Percentiles rank a stretch among this genome's conserved stretches.
Evolutionary conservation across 1,140 invertebrate species (phyloP).

Genomic region (Thrips palmi): DNA sequence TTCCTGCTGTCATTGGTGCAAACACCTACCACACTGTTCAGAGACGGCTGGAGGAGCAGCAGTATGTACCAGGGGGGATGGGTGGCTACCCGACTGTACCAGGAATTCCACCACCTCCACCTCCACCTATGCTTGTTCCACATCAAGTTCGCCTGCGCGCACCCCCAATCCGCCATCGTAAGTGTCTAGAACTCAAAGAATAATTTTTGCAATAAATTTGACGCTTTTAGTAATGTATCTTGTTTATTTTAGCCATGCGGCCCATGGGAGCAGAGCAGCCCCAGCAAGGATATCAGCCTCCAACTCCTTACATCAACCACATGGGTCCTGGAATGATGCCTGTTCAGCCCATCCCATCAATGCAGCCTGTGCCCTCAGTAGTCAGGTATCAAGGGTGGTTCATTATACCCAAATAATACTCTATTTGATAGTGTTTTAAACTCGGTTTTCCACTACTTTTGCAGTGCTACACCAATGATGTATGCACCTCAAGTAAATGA

Average conservation of each 20-base stretch:
- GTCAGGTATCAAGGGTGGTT: too few species aligned
- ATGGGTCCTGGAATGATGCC: neutral
- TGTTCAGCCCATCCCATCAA: too few species aligned
- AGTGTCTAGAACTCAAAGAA: conserved; percentile 8
- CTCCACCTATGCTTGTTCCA: conserved; percentile 33
- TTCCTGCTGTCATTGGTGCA: conserved; percentile 12
- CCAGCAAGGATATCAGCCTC: neutral
- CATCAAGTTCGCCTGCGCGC: conserved; percentile 32
- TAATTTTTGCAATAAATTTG: conserved; percentile 2
- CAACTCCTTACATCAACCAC: neutral
- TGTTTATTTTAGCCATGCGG: neutral
- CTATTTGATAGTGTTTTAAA: too few species aligned
- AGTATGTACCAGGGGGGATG: neutral
- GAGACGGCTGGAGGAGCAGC: conserved; percentile 9
- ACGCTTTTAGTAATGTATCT: neutral
- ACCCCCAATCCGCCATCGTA: conserved; percentile 15
- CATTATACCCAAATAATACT: too few species aligned
- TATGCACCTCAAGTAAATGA: conserved; percentile 14
- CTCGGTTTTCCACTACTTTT: conserved; percentile 10
- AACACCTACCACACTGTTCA: conserved; percentile 14
- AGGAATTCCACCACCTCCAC: conserved; percentile 27
- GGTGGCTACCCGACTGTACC: neutral
- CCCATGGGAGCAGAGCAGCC: neutral
- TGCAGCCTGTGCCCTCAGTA: too few species aligned
- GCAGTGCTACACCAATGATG: conserved; percentile 19